Evolutionary conservation across 2,797 vertebrate genomes (phyloP).

Genomic region (Acanthiza pusilla): DNA sequence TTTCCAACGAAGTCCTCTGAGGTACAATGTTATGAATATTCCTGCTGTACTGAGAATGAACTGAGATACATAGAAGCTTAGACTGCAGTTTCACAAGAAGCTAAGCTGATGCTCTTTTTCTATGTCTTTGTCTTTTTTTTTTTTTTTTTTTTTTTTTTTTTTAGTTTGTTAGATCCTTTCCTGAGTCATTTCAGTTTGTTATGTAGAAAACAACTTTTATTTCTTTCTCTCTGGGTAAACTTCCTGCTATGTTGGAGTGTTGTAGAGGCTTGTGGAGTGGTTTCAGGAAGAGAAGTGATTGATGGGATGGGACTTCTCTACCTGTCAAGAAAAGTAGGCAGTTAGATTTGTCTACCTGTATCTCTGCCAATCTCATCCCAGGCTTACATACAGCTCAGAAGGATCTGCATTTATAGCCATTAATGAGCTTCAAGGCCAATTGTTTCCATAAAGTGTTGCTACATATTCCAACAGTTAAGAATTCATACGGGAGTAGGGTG

Average conservation of each 20-base stretch:
- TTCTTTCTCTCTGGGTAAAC: background rate
- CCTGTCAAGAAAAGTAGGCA: background rate
- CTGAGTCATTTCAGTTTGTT: background rate
- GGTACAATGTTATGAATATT: conserved; percentile 17
- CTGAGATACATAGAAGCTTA: background rate
- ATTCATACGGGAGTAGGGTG: background rate
- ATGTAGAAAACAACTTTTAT: background rate
- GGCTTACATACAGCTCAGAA: background rate
- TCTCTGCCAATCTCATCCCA: background rate
- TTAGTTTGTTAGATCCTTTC: background rate
- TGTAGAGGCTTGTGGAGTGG: background rate
- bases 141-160: background rate
- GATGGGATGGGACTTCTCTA: background rate
- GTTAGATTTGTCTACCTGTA: background rate
- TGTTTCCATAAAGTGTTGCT: background rate
- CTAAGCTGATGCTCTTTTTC: background rate
- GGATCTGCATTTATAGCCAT: background rate
- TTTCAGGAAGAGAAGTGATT: background rate
- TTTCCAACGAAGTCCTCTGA: conserved; percentile 14
- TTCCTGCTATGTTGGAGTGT: background rate
- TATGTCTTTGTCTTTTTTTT: background rate
- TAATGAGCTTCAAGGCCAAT: background rate
- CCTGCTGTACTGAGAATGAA: background rate
- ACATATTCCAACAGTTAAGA: background rate
- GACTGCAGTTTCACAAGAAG: background rate